Base-by-base conservation (phyloP, 2,797 vertebrate genomes). In the Spatula clypeata region DNA sequence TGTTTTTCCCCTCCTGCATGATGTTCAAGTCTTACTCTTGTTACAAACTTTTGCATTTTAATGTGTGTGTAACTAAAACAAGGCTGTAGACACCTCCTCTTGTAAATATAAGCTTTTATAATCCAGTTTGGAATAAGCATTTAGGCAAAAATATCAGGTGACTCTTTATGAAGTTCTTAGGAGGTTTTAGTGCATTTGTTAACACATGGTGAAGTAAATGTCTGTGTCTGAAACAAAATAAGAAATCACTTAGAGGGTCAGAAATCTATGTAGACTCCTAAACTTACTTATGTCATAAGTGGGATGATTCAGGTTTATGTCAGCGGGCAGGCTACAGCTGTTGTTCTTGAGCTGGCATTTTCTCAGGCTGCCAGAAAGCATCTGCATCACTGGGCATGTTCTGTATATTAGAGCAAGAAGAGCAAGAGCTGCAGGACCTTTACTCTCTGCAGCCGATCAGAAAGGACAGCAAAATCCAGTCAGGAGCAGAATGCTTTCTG, bases 331-430 rank as follows among this genome's bases (percentile, higher is more conserved):
- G 96, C 94, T 98, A 93, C 97, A 98, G 98, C 97, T 99, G 98
- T 95, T 98, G 93, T 96, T 96, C 88, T 97, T 18, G 66, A 96
- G 74, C 74, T 98, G 91, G 95, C 97, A 97, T 98, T 98, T 98
- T 98, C 97, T 95, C 93, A 95, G 96, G 88, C 96, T 98, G 96
- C 98, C 98, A 95, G 88, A 97, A 97, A 98, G 96, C 97, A 98
- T 98, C 97, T 98, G 97, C 96, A 97, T 97, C 97, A 97, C 90
- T 92, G 94, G 89, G 45, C 89, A 94, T 92, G 61, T 75, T 89
- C 81, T 75, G 61, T 64, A 82, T 86, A 82, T 97, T 97, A 92
- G 42, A 34, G 51, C 14, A 4, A 71, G 67, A 84, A 94, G 57
- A 97, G 97, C 97, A 97, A 96, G 98, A 96, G 94, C 96, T 94